Evolutionary conservation across 1,140 invertebrate genomes (phyloP).

Genomic region (Bombus impatiens): DNA sequence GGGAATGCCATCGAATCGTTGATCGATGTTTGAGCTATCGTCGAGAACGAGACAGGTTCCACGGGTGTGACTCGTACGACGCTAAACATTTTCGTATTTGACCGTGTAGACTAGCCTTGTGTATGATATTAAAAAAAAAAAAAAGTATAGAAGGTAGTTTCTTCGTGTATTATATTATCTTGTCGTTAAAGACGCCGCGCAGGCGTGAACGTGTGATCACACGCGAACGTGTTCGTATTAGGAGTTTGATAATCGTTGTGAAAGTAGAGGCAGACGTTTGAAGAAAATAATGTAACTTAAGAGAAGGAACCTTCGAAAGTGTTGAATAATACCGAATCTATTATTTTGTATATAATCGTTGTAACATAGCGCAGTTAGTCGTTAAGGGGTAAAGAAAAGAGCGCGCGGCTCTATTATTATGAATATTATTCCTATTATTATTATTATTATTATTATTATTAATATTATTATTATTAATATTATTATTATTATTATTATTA

Average conservation of each 20-base stretch:
- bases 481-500: constrained; percentile 63
- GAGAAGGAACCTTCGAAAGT: neutral
- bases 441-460: constrained; percentile 60
- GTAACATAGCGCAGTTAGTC: constrained; percentile 73
- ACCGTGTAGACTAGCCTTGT: constrained; percentile 59
- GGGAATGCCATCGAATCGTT: neutral
- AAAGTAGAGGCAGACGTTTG: constrained; percentile 68
- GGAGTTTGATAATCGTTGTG: constrained; percentile 76
- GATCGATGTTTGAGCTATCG: constrained; percentile 28
- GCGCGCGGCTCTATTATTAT: constrained; percentile 56
- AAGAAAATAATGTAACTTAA: neutral
- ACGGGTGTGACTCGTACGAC: constrained; percentile 18
- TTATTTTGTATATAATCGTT: constrained; percentile 79
- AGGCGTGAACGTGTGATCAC: constrained; percentile 70
- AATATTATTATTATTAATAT: constrained; percentile 57
- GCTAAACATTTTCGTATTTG: constrained; percentile 47
- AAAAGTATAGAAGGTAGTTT: neutral
- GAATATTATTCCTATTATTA: constrained; percentile 62
- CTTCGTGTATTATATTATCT: constrained; percentile 62
- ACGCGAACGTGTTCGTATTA: constrained; percentile 66
- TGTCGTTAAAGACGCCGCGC: constrained; percentile 57
- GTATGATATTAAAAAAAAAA: constrained; percentile 50
- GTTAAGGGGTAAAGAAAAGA: constrained; percentile 35
- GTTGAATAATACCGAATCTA: constrained; percentile 45
- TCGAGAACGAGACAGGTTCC: neutral